Evolutionary conservation across 2,113 vertebrate species (phyloP), one percentile per base, ranked within the genome.

Genomic region (Antechinus flavipes): DNA sequence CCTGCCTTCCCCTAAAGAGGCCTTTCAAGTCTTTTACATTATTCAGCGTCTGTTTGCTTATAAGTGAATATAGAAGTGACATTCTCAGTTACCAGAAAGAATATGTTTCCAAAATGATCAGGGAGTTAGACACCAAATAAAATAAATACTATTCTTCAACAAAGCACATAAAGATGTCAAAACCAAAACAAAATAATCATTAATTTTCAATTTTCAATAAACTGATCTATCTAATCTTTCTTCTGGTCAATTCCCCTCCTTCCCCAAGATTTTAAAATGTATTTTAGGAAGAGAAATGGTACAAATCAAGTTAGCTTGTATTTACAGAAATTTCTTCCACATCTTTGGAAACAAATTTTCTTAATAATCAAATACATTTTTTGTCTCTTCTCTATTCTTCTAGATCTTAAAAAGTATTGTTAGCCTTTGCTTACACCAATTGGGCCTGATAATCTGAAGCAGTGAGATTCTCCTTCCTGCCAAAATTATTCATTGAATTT

Each of bases 141-240:
- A 92, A 26, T 55, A 93, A 92, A 91, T 91, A 90, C 24, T 58
- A 27, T 47, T 95, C 46, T 93, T 90, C 89, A 90, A 35, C 24
- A 16, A 94, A 90, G 54, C 26, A 58, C 11, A 11, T 10, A 58
- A 10, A 58, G 56, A 58, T 27, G 26, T 58, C 56, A 58, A 58
- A 58, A 58, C 26, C 26, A 58, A 58, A 58, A 9, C 27, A 58
- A 58, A 58, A 26, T 58, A 58, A 26, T 58, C 9, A 58, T 30
- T 90, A 92, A 19, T 95, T 95, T 94, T 68, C 58, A 92, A 19
- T 95, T 95, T 94, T 68, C 58, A 46, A 42, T 93, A 61, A 5
- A 94, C 95, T 3, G 50, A 27, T 58, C 25, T 27, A 11, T 58
- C 56, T 58, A 26, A 2, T 58, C 56, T 58, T 42, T 42, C 42